These are phyloP conservation scores for Drosophila teissieri DNA, from an alignment of 1,140 invertebrate species.

Conservation along the genomic window DNA sequence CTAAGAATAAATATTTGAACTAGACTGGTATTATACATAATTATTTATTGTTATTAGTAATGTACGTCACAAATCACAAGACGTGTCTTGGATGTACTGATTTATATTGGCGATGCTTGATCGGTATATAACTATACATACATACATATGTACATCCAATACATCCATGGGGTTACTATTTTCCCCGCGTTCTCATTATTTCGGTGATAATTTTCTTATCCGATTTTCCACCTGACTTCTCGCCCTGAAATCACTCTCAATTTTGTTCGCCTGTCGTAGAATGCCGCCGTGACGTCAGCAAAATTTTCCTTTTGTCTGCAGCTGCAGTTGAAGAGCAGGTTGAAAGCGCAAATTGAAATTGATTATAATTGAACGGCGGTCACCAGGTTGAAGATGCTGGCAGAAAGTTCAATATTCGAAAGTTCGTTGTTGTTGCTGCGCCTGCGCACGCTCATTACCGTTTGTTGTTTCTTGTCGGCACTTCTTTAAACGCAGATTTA, in stretches of 20 bases:
- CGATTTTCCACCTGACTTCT: slow-evolving; percentile 13
- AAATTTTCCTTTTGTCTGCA: not conserved
- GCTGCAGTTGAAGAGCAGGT: slow-evolving; percentile 19
- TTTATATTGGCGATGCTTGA: no score
- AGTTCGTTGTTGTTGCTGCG: slow-evolving; percentile 43
- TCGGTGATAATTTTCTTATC: slow-evolving; percentile 1
- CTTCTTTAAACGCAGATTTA: slow-evolving; percentile 75
- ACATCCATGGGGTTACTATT: not conserved
- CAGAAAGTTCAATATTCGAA: slow-evolving; percentile 61
- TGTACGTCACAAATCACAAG: no score
- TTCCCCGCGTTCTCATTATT: not conserved
- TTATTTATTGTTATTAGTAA: no score
- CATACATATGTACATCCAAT: no score
- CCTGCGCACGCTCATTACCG: slow-evolving; percentile 68
- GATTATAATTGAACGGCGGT: slow-evolving; percentile 26
- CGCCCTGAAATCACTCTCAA: slow-evolving; percentile 30
- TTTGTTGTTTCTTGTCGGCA: slow-evolving; percentile 59
- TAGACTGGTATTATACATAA: no score
- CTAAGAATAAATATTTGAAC: no score
- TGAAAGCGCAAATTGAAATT: slow-evolving; percentile 17
- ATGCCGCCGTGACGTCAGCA: slow-evolving; percentile 57
- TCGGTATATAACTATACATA: no score
- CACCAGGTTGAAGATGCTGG: slow-evolving; percentile 35
- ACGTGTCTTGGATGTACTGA: no score
- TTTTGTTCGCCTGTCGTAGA: slow-evolving; percentile 22